Evolutionary conservation across 2,113 vertebrate genomes (phyloP), one percentile per base, ranked within the genome.

Genomic region (Corydoras maculifer): DNA sequence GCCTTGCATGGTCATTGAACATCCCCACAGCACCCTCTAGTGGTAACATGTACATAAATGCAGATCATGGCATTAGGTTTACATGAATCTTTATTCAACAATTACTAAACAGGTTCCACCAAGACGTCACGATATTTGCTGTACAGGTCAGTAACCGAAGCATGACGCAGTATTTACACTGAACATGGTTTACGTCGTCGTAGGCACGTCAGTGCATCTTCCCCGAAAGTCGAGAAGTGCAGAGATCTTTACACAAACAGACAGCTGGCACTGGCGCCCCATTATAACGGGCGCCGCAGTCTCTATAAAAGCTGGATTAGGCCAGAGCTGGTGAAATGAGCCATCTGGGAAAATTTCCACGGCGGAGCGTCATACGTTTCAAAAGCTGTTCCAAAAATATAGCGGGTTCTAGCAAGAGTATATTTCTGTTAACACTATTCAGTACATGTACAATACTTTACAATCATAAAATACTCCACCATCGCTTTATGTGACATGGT

Each of bases 121-220:
- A 74, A 74, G 69, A 83, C 75, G 71, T 73, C 58, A 77, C 66
- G 62, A 80, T 77, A 79, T 62, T 62, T 63, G 65, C 73, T 78
- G 73, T 75, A 73, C 73, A 70, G 10, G 43, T 62, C 69, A 59
- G 55, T 60, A 74, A 49, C 73, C 32, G 51, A 62, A 75, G 71
- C 75, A 70, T 68, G 74, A 76, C 58, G 63, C 68, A 58, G 25
- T 64, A 73, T 75, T 74, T 75, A 78, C 76, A 68, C 29, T 68
- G 50, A 54, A 76, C 70, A 78, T 77, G 63, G 68, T 65, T 75
- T 73, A 71, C 68, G 76, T 57, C 68, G 76, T 57, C 58, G 76
- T 71, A 82, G 78, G 81, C 81, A 82, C 81, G 54, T 68, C 69
- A 76, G 71, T 78, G 73, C 69, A 60, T 64, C 58, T 57, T 31